Evolutionary conservation across 2,797 vertebrate genomes (phyloP).

Genomic region (Streptopelia turtur): DNA sequence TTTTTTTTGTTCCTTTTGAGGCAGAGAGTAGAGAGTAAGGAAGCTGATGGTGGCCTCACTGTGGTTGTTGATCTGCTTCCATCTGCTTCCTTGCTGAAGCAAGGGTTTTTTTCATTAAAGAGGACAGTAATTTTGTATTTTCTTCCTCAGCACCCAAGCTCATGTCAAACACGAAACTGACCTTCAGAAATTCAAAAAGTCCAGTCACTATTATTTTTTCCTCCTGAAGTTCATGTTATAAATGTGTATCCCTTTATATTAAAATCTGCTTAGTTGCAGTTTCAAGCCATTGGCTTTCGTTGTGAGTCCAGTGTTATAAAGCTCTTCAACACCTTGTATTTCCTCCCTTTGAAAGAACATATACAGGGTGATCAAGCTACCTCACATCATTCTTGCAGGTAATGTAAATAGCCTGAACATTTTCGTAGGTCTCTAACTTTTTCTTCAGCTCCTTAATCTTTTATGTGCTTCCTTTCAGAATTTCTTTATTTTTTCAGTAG

Average conservation of each 20-base stretch:
- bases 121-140: background rate
- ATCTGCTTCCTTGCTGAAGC: background rate
- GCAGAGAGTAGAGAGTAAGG: background rate
- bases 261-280: background rate
- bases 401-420: background rate
- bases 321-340: background rate
- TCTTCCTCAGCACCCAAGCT: background rate
- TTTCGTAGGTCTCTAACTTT: background rate
- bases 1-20: background rate
- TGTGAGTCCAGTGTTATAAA: background rate
- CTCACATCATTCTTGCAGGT: background rate
- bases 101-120: background rate
- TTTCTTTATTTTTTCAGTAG: background rate
- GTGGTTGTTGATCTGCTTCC: background rate
- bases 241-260: background rate
- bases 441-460: background rate
- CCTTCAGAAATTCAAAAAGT: background rate
- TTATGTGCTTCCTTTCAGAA: background rate
- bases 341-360: no score
- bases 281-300: background rate
- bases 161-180: background rate
- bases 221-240: background rate
- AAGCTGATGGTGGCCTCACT: background rate
- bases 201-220: background rate
- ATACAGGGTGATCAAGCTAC: no score